phyloP scores from a whole-genome alignment of 2,113 vertebrate species.

The Nestor notabilis region DNA sequence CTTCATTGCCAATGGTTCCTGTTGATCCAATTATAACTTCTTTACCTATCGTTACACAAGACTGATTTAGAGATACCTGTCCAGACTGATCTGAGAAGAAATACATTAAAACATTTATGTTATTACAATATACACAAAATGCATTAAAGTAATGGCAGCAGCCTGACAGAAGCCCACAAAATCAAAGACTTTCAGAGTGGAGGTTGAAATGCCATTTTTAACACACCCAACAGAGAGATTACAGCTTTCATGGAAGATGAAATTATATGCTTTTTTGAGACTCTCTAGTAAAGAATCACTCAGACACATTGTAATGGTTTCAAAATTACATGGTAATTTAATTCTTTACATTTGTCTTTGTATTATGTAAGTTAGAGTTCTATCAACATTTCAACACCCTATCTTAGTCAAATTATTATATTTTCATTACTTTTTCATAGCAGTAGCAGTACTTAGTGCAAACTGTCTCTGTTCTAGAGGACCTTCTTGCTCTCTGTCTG shows the following conservation, averaged over 20 bases:
- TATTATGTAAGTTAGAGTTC: conserved; percentile 43
- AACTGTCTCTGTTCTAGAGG: not conserved
- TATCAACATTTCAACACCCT: conserved; percentile 25
- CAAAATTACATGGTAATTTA: conserved; percentile 47
- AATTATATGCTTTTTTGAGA: conserved; percentile 43
- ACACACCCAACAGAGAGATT: conserved; percentile 25
- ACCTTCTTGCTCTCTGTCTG: not conserved
- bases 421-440: not conserved
- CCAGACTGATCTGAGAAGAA: conserved; percentile 17
- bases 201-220: conserved; percentile 42
- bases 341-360: conserved; percentile 31
- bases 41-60: not conserved
- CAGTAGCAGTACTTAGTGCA: not conserved
- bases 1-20: not conserved
- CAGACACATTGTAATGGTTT: conserved; percentile 14
- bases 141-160: conserved; percentile 22
- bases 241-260: not conserved
- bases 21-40: not conserved
- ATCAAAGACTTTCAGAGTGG: conserved; percentile 12
- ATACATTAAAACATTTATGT: conserved; percentile 4
- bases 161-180: conserved; percentile 11
- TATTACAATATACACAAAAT: conserved; percentile 1
- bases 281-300: conserved; percentile 25
- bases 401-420: not conserved
- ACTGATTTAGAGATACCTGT: conserved; percentile 6